Percentiles rank a stretch among this genome's conserved stretches.
These are phyloP conservation scores for Aramus guarauna DNA, from an alignment of 2,113 vertebrate genomes.

Conservation along the genomic window DNA sequence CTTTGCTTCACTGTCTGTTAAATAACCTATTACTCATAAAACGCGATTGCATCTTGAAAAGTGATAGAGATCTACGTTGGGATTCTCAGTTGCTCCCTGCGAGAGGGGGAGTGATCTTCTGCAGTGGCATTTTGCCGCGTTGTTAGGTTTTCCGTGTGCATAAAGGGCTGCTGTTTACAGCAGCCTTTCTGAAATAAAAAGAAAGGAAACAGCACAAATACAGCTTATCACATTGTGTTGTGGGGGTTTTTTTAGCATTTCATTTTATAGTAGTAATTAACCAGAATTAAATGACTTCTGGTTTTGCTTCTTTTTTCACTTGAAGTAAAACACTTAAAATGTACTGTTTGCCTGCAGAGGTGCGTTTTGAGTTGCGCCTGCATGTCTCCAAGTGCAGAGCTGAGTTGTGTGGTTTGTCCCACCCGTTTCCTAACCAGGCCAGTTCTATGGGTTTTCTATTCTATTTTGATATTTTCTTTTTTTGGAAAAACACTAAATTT, in stretches of 20 bases:
- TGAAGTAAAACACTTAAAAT: background rate
- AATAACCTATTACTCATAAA: background rate
- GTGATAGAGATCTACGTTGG: accelerated
- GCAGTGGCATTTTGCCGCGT: background rate
- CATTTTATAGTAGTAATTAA: background rate
- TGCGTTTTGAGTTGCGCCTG: background rate
- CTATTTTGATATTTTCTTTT: background rate
- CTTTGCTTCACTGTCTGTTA: background rate
- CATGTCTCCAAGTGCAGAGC: background rate
- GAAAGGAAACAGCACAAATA: background rate
- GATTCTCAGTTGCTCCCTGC: background rate
- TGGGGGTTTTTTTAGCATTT: background rate
- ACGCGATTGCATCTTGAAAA: background rate
- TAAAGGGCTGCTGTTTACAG: background rate
- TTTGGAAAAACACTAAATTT: background rate
- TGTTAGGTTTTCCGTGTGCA: background rate
- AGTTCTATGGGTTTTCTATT: background rate
- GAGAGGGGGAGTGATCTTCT: background rate
- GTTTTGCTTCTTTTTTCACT: background rate
- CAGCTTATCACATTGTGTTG: background rate
- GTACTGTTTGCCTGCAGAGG: background rate
- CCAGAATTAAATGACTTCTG: background rate
- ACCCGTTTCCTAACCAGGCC: background rate
- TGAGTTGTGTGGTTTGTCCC: background rate
- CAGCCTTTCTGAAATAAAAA: background rate